Evolutionary conservation across 2,888 invertebrate genomes (phyloP).

Genomic region (Caenorhabditis doughertyi): DNA sequence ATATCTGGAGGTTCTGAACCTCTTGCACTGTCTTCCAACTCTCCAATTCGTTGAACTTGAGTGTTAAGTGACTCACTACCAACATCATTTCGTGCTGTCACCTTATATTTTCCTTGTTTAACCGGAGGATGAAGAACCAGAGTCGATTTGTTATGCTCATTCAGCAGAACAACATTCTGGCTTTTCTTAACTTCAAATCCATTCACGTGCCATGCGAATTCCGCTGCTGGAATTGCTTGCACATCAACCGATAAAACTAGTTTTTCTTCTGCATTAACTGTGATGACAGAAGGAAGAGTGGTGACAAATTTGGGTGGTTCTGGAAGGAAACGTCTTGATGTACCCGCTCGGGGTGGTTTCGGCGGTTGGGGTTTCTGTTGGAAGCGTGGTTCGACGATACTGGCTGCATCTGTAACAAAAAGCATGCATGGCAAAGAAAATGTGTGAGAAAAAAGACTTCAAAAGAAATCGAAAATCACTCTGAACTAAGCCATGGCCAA

Average conservation of each 20-base stretch:
- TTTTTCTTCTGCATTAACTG: constrained; percentile 72
- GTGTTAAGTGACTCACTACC: constrained; percentile 70
- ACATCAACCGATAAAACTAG: constrained; percentile 79
- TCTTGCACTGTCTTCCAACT: constrained; percentile 56
- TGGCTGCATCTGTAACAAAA: constrained; percentile 59
- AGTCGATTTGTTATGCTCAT: constrained; percentile 78
- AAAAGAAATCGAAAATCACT: constrained; percentile 43
- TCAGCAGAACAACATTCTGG: constrained; percentile 69
- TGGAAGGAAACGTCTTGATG: constrained; percentile 71
- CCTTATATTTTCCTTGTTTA: constrained; percentile 77
- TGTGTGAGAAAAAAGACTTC: constrained; percentile 38
- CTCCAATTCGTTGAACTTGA: constrained; percentile 68
- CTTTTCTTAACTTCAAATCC: constrained; percentile 83
- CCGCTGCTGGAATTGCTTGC: constrained; percentile 79
- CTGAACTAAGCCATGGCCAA: constrained; percentile 45
- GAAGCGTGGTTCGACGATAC: constrained; percentile 59
- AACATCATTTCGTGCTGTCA: constrained; percentile 76
- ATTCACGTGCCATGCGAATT: constrained; percentile 84
- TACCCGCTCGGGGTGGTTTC: constrained; percentile 53
- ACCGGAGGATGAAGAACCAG: constrained; percentile 78
- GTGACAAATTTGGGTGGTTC: constrained; percentile 77
- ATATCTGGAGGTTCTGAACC: constrained; percentile 72
- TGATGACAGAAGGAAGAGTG: constrained; percentile 70
- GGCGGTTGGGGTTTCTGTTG: constrained; percentile 38
- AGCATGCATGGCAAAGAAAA: constrained; percentile 54